These are phyloP conservation scores for Rotaria socialis DNA, from an alignment of 2,888 invertebrate genomes.

Conservation along the genomic window DNA sequence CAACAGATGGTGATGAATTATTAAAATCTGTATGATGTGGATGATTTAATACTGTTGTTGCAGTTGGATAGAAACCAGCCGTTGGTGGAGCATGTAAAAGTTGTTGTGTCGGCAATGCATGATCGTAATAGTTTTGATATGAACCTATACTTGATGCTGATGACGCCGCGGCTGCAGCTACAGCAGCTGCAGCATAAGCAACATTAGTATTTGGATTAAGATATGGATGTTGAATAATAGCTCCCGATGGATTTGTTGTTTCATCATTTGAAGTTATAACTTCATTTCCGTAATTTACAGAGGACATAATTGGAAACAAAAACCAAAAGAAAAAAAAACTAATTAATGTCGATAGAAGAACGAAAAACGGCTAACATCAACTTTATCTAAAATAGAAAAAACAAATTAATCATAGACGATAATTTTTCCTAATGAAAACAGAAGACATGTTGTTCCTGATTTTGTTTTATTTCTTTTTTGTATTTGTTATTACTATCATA, in stretches of 20 bases:
- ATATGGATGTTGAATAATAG: constrained; percentile 12
- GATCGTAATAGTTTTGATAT: constrained; percentile 24
- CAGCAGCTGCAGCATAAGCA: background rate
- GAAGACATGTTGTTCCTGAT: background rate
- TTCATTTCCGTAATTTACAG: background rate
- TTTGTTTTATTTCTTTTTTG: constrained; percentile 16
- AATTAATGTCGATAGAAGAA: background rate
- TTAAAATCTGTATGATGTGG: background rate
- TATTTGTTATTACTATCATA: background rate
- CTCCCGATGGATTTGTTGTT: background rate
- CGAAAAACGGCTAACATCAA: background rate
- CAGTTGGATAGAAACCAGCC: background rate
- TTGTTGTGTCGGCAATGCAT: background rate
- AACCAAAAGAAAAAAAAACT: background rate
- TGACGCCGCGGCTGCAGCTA: background rate
- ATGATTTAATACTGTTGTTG: background rate
- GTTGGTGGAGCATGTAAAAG: background rate
- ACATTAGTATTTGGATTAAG: background rate
- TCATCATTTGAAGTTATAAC: background rate
- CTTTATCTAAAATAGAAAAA: background rate
- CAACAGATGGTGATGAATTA: background rate
- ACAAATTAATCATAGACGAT: background rate
- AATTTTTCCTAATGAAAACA: background rate
- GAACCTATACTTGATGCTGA: background rate
- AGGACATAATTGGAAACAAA: background rate